Conservation (phyloP, 2,797 vertebrate genomes). For the Tauraco hartlaubi region DNA sequence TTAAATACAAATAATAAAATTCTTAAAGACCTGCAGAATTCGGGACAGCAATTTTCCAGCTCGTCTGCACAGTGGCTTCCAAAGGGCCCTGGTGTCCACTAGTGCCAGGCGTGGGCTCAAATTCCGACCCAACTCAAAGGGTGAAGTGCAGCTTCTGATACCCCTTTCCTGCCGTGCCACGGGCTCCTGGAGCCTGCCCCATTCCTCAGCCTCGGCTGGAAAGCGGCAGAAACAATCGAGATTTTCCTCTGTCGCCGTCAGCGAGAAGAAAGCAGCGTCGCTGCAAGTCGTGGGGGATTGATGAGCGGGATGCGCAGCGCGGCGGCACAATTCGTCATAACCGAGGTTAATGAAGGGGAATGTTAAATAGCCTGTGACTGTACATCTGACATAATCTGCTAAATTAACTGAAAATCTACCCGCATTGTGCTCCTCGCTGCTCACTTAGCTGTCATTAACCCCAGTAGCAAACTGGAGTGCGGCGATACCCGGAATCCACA, state of each 20-base stretch:
- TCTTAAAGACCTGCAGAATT: neutral
- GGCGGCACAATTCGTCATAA: neutral
- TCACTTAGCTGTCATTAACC: neutral
- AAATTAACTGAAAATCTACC: neutral
- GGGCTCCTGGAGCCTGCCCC: neutral
- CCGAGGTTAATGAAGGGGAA: neutral
- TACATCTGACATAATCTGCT: constrained; percentile 1
- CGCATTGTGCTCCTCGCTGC: neutral
- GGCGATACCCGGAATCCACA: accelerated
- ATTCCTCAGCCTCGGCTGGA: accelerated
- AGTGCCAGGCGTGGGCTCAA: accelerated
- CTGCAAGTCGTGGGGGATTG: neutral
- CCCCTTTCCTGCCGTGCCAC: neutral
- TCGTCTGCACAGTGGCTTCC: neutral
- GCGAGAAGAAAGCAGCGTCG: neutral
- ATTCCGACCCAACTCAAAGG: accelerated
- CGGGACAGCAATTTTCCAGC: neutral
- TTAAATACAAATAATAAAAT: neutral
- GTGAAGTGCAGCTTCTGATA: neutral
- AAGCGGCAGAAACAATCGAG: neutral
- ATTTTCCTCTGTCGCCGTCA: neutral
- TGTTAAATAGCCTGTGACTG: constrained; percentile 14
- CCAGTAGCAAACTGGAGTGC: accelerated
- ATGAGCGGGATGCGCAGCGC: neutral
- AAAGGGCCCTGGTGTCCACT: no score